phyloP scores from a whole-genome alignment of 2,888 invertebrate species.

The Mellilla xanthometata region DNA sequence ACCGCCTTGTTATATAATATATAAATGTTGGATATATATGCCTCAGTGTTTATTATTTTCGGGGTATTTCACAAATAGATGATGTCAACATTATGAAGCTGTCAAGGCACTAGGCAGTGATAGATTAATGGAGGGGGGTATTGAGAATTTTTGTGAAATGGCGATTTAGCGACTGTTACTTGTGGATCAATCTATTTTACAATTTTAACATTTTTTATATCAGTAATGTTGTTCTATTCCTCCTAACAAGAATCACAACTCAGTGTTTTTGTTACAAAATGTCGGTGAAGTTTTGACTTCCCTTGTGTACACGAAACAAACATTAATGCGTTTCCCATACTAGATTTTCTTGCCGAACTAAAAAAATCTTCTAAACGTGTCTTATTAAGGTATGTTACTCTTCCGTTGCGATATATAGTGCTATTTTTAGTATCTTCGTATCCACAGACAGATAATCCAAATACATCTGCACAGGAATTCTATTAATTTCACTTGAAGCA shows the following conservation, averaged over 20 bases:
- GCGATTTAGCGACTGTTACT: constrained; percentile 72
- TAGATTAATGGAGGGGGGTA: neutral
- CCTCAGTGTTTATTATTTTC: no score
- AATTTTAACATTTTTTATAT: constrained; percentile 23
- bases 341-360: constrained; percentile 25
- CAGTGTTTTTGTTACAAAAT: constrained; percentile 15
- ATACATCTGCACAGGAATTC: neutral
- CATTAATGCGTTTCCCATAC: constrained; percentile 24
- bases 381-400: constrained; percentile 16
- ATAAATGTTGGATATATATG: no score
- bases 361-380: constrained; percentile 13
- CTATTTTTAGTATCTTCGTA: neutral
- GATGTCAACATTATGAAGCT: no score
- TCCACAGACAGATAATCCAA: neutral
- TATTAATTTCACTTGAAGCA: neutral
- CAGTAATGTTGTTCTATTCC: constrained; percentile 33
- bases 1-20: no score
- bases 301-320: constrained; percentile 20
- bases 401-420: neutral
- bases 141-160: constrained; percentile 66
- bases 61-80: no score
- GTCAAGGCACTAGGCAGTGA: no score
- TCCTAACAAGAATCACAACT: constrained; percentile 10
- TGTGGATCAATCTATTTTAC: constrained; percentile 56
- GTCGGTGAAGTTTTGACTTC: constrained; percentile 19